Percentiles rank a stretch among this genome's conserved stretches.
phyloP scores from a whole-genome alignment of 2,797 vertebrate genomes.

The Staurois parvus region DNA sequence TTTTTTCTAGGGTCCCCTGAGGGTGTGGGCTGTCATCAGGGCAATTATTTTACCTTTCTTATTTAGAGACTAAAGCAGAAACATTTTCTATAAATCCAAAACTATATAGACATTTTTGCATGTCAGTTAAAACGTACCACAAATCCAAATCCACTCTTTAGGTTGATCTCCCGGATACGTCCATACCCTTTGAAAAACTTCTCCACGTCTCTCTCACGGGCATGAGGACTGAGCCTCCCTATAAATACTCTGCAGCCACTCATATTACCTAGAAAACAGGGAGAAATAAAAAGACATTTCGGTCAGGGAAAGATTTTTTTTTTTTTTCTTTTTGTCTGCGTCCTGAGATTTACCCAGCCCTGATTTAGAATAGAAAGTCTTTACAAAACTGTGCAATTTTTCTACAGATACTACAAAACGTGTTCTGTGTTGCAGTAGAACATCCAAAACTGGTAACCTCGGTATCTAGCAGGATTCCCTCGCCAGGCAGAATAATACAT shows the following conservation, averaged over 20 bases:
- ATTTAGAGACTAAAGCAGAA: background rate
- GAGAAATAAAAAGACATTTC: background rate
- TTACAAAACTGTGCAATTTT: background rate
- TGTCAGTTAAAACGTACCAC: slow-evolving; percentile 79
- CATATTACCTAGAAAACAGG: slow-evolving; percentile 72
- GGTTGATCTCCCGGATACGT: slow-evolving; percentile 89
- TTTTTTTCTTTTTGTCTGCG: too few species aligned
- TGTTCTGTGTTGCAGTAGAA: background rate
- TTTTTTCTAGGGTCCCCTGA: slow-evolving; percentile 6
- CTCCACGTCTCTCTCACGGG: slow-evolving; percentile 91
- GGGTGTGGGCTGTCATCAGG: background rate
- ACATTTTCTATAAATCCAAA: too few species aligned
- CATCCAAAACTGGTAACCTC: background rate
- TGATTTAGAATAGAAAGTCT: too few species aligned
- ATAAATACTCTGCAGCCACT: slow-evolving; percentile 93
- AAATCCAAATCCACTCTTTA: slow-evolving; percentile 94
- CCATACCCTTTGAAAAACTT: slow-evolving; percentile 97
- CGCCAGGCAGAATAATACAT: background rate
- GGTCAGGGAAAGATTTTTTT: background rate
- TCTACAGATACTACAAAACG: background rate
- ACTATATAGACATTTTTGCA: too few species aligned
- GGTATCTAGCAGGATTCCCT: background rate
- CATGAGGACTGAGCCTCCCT: slow-evolving; percentile 89
- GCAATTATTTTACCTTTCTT: background rate
- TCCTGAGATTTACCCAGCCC: too few species aligned